Conservation (phyloP, 2,797 vertebrate species). For the Ciconia nigra region DNA sequence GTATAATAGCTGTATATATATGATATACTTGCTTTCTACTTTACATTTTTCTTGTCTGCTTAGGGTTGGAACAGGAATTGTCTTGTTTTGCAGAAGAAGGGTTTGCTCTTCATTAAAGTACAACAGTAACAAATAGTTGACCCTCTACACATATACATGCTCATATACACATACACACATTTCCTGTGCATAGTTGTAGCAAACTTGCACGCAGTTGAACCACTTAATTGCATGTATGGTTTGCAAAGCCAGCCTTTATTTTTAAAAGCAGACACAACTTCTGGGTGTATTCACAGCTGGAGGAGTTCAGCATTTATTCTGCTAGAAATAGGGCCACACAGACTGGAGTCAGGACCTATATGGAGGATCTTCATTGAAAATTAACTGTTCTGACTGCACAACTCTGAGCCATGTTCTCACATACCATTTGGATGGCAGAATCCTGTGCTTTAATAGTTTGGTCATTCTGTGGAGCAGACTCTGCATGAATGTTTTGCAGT, state of each 20-base stretch:
- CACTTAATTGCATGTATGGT: background rate
- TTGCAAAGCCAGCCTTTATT: background rate
- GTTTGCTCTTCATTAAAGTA: background rate
- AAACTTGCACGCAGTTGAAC: background rate
- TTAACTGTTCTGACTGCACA: background rate
- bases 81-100: background rate
- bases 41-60: background rate
- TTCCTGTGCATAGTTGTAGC: background rate
- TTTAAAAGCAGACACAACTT: background rate
- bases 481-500: background rate
- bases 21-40: background rate
- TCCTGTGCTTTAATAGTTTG: background rate
- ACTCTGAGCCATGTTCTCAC: background rate
- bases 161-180: background rate
- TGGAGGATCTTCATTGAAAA: background rate
- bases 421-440: background rate
- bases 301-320: background rate
- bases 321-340: background rate
- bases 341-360: background rate
- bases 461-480: background rate
- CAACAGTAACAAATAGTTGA: background rate
- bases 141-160: background rate
- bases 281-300: rapidly evolving
- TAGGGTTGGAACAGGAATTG: background rate
- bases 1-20: background rate